Evolutionary conservation across 2,113 vertebrate genomes (phyloP), one percentile per base, ranked within the genome.

Genomic region (Neomonachus schauinslandi): DNA sequence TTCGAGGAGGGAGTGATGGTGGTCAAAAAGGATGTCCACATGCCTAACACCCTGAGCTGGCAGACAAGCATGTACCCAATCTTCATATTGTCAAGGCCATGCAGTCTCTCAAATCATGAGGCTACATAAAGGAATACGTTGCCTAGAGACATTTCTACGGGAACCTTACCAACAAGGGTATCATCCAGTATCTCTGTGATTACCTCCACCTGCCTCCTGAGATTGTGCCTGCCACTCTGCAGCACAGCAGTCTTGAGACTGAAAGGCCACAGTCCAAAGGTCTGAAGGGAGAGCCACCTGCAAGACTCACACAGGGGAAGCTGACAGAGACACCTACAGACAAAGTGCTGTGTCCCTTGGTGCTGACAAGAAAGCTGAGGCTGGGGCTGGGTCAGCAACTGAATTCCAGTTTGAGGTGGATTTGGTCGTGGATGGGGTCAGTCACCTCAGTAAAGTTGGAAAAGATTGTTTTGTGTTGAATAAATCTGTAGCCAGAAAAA

Each of bases 281-380:
- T 77, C 42, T 77, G 14, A 15, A 26, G 74, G 42, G 42, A 77
- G 74, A 49, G 74, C 42, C 8, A 77, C 26, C 26, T 31, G 26
- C 26, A 77, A 76, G 74, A 49, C 26, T 28, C 24, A 31, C 26
- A 18, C 4, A 77, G 42, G 39, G 74, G 42, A 77, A 49, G 42
- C 42, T 49, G 26, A 77, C 42, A 77, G 74, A 76, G 24, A 49
- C 15, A 49, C 74, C 74, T 49, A 77, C 7, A 46, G 24, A 76
- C 42, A 28, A 76, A 46, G 72, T 8, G 42, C 26, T 49, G 72
- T 31, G 26, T 26, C 42, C 13, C 42, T 14, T 49, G 99, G 99
- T 82, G 99, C 99, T 97, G 99, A 99, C 98, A 99, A 99, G 99
- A 99, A 99, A 98, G 99, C 99, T 28, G 99, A 99, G 42, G 26